Conservation (phyloP, 2,113 vertebrate genomes). For the Eudyptes chrysolophus region DNA sequence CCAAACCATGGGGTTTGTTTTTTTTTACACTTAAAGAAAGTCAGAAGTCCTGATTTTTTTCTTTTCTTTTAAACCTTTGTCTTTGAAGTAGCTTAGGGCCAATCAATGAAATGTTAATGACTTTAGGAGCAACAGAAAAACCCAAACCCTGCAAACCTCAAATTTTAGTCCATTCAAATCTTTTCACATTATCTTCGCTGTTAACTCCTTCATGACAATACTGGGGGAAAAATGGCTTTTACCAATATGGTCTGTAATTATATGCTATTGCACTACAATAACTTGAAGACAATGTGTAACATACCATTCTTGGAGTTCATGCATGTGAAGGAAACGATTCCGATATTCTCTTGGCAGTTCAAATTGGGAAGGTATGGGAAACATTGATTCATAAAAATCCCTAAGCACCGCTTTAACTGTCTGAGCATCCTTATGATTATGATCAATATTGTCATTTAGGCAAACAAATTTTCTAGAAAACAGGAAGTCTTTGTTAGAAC, state of each 20-base stretch:
- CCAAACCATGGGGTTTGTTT: not conserved
- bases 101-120: not conserved
- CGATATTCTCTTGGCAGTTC: constrained; percentile 95
- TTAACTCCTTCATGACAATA: not conserved
- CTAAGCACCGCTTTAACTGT: constrained; percentile 96
- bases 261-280: not conserved
- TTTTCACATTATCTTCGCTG: not conserved
- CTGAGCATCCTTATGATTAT: constrained; percentile 92
- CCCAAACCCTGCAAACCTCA: not conserved
- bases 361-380: constrained; percentile 93
- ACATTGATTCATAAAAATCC: constrained; percentile 99
- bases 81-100: not conserved
- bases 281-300: not conserved
- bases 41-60: not conserved
- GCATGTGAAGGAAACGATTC: constrained; percentile 96
- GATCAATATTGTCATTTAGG: constrained; percentile 98
- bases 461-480: constrained; percentile 94
- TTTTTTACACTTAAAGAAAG: not conserved
- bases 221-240: not conserved
- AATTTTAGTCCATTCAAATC: not conserved
- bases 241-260: not conserved
- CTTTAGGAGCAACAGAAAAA: not conserved
- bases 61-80: not conserved
- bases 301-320: constrained; percentile 95
- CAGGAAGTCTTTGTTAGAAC: not conserved